Evolutionary conservation across 2,797 vertebrate species (phyloP), one percentile per base, ranked within the genome.

Genomic region (Eupleurogrammus muticus): DNA sequence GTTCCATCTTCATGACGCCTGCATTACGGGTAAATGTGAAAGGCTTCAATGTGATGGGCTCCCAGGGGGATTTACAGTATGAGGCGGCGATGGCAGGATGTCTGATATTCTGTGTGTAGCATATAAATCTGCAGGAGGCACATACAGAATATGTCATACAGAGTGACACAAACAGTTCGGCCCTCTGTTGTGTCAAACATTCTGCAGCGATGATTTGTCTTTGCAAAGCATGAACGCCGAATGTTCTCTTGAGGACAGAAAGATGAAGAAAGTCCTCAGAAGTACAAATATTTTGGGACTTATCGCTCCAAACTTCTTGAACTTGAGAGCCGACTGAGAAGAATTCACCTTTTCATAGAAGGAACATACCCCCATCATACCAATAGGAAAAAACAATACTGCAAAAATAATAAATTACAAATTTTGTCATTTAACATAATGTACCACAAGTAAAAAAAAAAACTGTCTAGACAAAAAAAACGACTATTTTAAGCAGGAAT

Each of bases 11-110:
- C 57, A 46, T 78, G 83, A 85, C 61, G 49, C 52, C 49, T 56
- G 83, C 77, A 53, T 85, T 81, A 82, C 77, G 71, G 63, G 34
- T 67, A 72, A 86, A 86, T 78, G 78, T 79, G 68, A 73, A 44
- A 61, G 54, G 51, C 59, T 54, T 73, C 36, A 23, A 38, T 3
- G 17, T 71, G 88, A 87, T 81, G 75, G 84, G 64, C 60, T 89
- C 82, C 51, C 49, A 8, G 20, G 64, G 66, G 83, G 62, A 50
- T 77, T 79, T 63, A 47, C 48, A 60, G 71, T 61, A 52, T 28
- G 68, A 70, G 72, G 49, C 40, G 65, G 23, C 9, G 68, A 54
- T 10, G 70, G 55, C 66, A 40, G 70, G 44, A 28, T 47, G 42
- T 75, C 50, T 69, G 38, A 70, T 53, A 23, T 6, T 21, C 63